Evolutionary conservation across 2,797 vertebrate species (phyloP).

Genomic region (Tinamus major): DNA sequence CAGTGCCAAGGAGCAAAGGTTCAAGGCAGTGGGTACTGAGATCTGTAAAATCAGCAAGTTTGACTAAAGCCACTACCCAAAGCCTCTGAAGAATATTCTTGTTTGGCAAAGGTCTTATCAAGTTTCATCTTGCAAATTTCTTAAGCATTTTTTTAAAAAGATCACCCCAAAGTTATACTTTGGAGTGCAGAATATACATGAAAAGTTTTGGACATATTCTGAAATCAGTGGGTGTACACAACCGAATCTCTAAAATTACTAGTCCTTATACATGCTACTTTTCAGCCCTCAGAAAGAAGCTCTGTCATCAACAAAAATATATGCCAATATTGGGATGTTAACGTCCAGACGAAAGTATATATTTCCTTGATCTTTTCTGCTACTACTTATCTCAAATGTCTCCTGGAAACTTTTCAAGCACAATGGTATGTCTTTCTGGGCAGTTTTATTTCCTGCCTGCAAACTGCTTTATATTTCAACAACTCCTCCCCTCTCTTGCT

Average conservation of each 20-base stretch:
- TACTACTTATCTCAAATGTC: background rate
- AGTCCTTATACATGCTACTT: background rate
- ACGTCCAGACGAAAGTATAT: background rate
- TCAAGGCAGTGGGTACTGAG: background rate
- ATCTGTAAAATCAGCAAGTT: background rate
- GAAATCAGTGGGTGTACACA: background rate
- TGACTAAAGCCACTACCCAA: background rate
- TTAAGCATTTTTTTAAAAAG: background rate
- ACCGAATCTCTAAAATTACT: background rate
- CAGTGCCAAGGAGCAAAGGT: background rate
- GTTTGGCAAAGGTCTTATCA: background rate
- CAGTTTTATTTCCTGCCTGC: background rate
- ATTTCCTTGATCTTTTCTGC: background rate
- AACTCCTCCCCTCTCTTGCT: background rate
- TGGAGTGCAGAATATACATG: background rate
- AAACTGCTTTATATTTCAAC: background rate
- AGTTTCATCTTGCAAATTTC: too few species aligned
- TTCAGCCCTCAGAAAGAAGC: background rate
- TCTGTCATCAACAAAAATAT: background rate
- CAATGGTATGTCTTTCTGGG: background rate
- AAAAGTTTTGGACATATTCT: background rate
- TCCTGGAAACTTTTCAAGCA: background rate
- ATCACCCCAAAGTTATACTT: background rate
- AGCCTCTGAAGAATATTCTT: background rate
- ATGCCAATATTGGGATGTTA: background rate